Evolutionary conservation across 2,797 vertebrate species (phyloP), one percentile per base, ranked within the genome.

Genomic region (Loriculus beryllinus): DNA sequence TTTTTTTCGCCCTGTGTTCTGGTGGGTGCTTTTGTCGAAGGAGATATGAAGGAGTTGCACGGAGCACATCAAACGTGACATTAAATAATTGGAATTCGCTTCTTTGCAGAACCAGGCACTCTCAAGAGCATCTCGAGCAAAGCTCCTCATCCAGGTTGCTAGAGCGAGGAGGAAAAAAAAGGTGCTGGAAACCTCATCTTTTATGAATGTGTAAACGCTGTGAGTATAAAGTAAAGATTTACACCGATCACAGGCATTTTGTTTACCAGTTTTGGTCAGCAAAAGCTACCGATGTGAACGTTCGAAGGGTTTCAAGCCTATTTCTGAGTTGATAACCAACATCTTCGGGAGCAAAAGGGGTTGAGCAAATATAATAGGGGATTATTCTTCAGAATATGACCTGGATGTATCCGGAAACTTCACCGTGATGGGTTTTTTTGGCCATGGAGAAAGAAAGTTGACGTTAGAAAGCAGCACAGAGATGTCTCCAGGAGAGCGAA

Each of bases 401-500:
- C 23, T 9, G 80, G 2, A 5, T 7, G 1, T 10, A 12, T 1
- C 22, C 18, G 2, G 5, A 4, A 56, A 64, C 19, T 64, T 80
- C 52, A 5, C 2, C 7, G 5, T 2, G 48, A 9, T 14, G 28
- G 0, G 1, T 1, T 1, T 47, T 59, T 78, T 28, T 67, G 64
- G 67, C 57, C 40, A 3, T 1, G 57, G 35, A 8, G n/a, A 13
- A 43, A 19, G 14, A 11, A n/a, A 81, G 28, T 68, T 79, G 59
- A 7, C 12, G 9, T 10, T 57, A 19, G 52, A 79, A 88, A 91
- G 77, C 68, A 14, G 62, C 64, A 4, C 23, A 18, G 93, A 83
- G 47, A 56, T 47, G 43, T 81, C 94, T 96, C 88, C 93, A 82
- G 85, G 92, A 97, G 97, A 98, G 87, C 48, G 75, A 97, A 97